phyloP scores from a whole-genome alignment of 2,113 vertebrate species.

The Phalacrocorax pelagicus region DNA sequence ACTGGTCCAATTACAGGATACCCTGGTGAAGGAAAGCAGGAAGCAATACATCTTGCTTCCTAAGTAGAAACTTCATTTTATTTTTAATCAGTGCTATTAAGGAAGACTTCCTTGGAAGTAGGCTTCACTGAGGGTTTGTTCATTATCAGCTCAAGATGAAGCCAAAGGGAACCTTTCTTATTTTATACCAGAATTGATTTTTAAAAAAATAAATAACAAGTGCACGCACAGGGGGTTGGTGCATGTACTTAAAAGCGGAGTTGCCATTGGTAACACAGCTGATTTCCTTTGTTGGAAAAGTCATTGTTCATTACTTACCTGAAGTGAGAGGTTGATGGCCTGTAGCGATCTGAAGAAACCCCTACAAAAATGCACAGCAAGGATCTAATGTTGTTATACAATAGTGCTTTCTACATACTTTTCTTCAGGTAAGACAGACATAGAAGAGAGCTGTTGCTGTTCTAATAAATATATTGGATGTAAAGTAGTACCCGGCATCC shows the following conservation, averaged over 20 bases:
- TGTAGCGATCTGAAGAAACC: slow-evolving; percentile 12
- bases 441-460: not conserved
- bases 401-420: not conserved
- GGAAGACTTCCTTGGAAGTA: not conserved
- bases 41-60: slow-evolving; percentile 5
- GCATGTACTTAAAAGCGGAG: slow-evolving; percentile 15
- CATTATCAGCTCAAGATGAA: slow-evolving; percentile 59
- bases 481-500: not conserved
- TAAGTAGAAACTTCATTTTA: slow-evolving; percentile 7
- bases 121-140: not conserved
- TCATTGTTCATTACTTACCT: slow-evolving; percentile 37
- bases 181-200: slow-evolving; percentile 44
- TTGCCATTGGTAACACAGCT: slow-evolving; percentile 17
- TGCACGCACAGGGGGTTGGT: not conserved
- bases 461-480: not conserved
- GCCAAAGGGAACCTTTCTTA: not conserved
- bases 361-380: slow-evolving; percentile 1
- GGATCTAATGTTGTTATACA: not conserved
- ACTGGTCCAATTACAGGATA: slow-evolving; percentile 17
- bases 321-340: slow-evolving; percentile 50
- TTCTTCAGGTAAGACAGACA: not conserved
- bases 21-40: not conserved
- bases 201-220: not conserved
- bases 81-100: slow-evolving; percentile 37
- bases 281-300: slow-evolving; percentile 2